Percentiles rank a stretch among this genome's conserved stretches.
These are phyloP conservation scores for Ormyrus pomaceus DNA, from an alignment of 2,888 invertebrate genomes.

Conservation along the genomic window DNA sequence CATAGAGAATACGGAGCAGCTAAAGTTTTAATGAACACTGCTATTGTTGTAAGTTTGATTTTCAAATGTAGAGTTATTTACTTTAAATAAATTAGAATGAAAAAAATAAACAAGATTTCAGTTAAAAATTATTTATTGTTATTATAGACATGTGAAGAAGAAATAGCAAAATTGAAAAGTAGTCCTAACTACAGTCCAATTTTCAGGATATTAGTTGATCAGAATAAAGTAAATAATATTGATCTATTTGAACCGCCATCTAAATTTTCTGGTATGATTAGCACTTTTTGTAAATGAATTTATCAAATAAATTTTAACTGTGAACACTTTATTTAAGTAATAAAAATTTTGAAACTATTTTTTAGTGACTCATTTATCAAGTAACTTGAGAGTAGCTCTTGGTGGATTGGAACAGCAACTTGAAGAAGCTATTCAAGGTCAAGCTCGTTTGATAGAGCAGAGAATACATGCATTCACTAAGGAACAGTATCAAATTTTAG, in stretches of 20 bases:
- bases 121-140: constrained; percentile 1
- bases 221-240: constrained; percentile 77
- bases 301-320: not conserved
- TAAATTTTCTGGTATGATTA: constrained; percentile 70
- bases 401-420: constrained; percentile 82
- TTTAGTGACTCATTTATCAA: constrained; percentile 75
- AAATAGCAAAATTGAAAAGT: constrained; percentile 79
- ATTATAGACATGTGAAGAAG: constrained; percentile 79
- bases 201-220: constrained; percentile 83
- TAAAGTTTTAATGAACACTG: constrained; percentile 78
- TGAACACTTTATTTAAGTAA: constrained; percentile 2
- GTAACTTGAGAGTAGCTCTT: constrained; percentile 78
- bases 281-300: constrained; percentile 2
- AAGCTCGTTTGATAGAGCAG: constrained; percentile 84
- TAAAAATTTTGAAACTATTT: not conserved
- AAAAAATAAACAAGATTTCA: too few relatives aligned
- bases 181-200: constrained; percentile 83
- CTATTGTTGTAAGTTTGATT: constrained; percentile 78
- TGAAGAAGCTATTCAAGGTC: constrained; percentile 82
- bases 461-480: constrained; percentile 86
- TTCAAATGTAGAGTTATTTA: constrained; percentile 58
- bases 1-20: constrained; percentile 78
- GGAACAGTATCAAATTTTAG: constrained; percentile 85
- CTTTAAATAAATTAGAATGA: not conserved
- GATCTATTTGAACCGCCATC: constrained; percentile 68